Evolutionary conservation across 2,113 vertebrate species (phyloP).

Genomic region (Phycodurus eques): DNA sequence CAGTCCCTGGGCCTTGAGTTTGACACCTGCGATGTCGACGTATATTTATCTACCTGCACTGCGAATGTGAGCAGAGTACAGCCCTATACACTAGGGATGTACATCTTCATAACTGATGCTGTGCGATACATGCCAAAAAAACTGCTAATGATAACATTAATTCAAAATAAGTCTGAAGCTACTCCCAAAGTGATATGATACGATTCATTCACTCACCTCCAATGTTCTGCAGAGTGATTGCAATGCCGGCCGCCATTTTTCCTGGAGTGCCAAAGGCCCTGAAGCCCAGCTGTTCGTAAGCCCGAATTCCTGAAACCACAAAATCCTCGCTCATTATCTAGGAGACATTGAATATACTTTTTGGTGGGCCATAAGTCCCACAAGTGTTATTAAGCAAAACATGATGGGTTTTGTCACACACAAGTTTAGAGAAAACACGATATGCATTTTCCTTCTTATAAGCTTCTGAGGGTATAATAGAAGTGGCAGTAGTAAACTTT

Average conservation of each 20-base stretch:
- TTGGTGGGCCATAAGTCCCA: background rate
- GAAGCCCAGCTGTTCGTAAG: constrained; percentile 93
- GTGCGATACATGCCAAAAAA: background rate
- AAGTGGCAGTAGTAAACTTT: background rate
- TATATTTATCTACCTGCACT: too few relatives aligned
- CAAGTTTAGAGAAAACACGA: background rate
- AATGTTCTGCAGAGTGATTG: constrained; percentile 94
- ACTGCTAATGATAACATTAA: background rate
- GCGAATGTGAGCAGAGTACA: too few relatives aligned
- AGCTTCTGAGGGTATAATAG: background rate
- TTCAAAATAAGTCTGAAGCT: background rate
- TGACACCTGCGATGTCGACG: too few relatives aligned
- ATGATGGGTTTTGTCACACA: background rate
- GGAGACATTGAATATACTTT: background rate
- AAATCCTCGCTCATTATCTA: background rate
- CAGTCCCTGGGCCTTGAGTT: too few relatives aligned
- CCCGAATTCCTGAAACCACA: constrained; percentile 82
- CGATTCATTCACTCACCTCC: constrained; percentile 78
- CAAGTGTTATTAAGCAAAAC: background rate
- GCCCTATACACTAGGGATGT: too few relatives aligned
- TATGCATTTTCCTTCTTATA: background rate
- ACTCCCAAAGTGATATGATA: background rate
- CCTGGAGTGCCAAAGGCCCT: constrained; percentile 93
- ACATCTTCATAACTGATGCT: too few relatives aligned
- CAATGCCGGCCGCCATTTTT: constrained; percentile 89